Conservation (phyloP, 2,113 vertebrate genomes). For the Nesoenas mayeri region DNA sequence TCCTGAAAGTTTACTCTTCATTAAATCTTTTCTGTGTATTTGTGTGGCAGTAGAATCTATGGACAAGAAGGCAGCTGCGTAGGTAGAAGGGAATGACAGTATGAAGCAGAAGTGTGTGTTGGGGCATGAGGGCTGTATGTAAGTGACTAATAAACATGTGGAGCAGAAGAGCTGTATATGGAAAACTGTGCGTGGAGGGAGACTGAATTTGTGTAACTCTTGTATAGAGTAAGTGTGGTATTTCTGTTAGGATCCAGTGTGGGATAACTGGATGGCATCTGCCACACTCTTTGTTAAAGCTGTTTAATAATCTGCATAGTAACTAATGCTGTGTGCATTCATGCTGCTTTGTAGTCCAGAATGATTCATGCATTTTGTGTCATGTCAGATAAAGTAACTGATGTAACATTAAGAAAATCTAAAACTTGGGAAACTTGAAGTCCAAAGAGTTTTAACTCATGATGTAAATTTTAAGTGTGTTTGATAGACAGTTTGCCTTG, state of each 20-base stretch:
- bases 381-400: neutral
- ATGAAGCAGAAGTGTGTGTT: neutral
- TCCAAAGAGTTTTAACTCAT: neutral
- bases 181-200: neutral
- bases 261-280: neutral
- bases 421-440: neutral
- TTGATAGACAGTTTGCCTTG: neutral
- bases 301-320: neutral
- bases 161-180: neutral
- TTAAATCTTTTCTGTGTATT: neutral
- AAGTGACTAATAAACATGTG: neutral
- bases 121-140: neutral
- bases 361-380: neutral
- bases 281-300: neutral
- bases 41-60: neutral
- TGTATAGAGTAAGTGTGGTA: accelerated
- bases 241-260: neutral
- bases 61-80: neutral
- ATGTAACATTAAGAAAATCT: neutral
- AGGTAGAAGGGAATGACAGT: neutral
- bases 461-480: neutral
- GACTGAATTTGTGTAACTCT: neutral
- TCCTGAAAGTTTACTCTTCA: neutral
- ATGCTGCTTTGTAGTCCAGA: neutral
- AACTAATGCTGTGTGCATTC: neutral